Conservation (phyloP, 2,797 vertebrate species). For the Gadopsis bispinosus region DNA sequence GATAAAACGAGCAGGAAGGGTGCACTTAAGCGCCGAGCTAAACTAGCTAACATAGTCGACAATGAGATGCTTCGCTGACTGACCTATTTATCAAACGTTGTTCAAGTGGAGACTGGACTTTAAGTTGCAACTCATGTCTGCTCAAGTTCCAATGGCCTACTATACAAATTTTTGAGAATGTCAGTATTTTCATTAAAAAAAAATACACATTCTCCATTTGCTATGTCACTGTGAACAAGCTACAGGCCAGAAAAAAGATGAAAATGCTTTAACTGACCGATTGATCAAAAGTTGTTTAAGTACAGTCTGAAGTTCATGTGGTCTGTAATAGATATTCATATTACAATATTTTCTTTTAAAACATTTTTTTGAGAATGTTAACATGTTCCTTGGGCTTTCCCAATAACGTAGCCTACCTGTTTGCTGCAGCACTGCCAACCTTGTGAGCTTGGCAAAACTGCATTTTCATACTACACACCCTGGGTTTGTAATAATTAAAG, state of each 20-base stretch:
- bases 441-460: not conserved
- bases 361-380: not conserved
- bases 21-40: not conserved
- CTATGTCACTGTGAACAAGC: not conserved
- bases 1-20: not conserved
- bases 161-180: not conserved
- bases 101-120: not conserved
- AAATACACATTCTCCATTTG: not conserved
- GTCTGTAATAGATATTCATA: not conserved
- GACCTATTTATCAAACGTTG: not conserved
- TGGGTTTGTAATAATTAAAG: not conserved
- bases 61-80: not conserved
- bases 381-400: not conserved
- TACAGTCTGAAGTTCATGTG: not conserved
- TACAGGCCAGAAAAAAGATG: not conserved
- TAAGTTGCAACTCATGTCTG: not conserved
- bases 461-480: not conserved
- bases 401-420: not conserved
- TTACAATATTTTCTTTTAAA: not conserved
- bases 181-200: not conserved
- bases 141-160: not conserved
- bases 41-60: constrained; percentile 7
- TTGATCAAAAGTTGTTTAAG: not conserved
- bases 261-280: not conserved
- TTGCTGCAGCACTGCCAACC: not conserved